phyloP scores from a whole-genome alignment of 2,113 vertebrate genomes.

The Xerus inauris region DNA sequence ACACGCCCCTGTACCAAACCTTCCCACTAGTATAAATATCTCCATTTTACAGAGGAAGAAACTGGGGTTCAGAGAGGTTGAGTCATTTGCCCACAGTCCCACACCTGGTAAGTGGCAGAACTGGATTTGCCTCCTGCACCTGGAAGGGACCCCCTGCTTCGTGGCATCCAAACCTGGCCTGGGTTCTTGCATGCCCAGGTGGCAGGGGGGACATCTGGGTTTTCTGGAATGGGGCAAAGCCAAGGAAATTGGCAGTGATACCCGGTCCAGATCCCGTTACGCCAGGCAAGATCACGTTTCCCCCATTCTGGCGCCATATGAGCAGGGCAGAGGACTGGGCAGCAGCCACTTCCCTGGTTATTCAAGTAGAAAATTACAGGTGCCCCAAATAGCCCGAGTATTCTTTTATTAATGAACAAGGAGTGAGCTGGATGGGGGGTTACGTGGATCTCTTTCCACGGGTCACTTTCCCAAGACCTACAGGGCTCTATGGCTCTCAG shows the following conservation, averaged over 20 bases:
- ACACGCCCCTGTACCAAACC: neutral
- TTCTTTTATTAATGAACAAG: conserved; percentile 86
- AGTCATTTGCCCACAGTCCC: neutral
- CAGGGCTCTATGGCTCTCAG: neutral
- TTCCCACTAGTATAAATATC: neutral
- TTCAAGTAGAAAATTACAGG: conserved; percentile 86
- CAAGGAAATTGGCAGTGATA: conserved; percentile 31
- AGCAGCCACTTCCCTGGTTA: conserved; percentile 80
- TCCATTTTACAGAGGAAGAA: neutral
- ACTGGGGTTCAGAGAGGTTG: neutral
- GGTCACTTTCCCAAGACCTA: neutral
- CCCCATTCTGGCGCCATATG: neutral
- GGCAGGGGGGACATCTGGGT: neutral
- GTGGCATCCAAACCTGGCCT: neutral
- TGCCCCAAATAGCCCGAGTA: conserved; percentile 78
- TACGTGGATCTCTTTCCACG: conserved; percentile 31
- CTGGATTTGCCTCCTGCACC: neutral
- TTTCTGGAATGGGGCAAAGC: conserved; percentile 59
- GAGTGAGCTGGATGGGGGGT: conserved; percentile 48
- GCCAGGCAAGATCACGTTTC: conserved; percentile 57
- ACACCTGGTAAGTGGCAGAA: neutral
- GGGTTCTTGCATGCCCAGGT: neutral
- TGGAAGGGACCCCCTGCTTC: neutral
- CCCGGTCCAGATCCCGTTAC: conserved; percentile 46
- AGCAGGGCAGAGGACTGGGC: conserved; percentile 62